Evolutionary conservation across 2,797 vertebrate genomes (phyloP), one percentile per base, ranked within the genome.

Genomic region (Aselliscus stoliczkanus): DNA sequence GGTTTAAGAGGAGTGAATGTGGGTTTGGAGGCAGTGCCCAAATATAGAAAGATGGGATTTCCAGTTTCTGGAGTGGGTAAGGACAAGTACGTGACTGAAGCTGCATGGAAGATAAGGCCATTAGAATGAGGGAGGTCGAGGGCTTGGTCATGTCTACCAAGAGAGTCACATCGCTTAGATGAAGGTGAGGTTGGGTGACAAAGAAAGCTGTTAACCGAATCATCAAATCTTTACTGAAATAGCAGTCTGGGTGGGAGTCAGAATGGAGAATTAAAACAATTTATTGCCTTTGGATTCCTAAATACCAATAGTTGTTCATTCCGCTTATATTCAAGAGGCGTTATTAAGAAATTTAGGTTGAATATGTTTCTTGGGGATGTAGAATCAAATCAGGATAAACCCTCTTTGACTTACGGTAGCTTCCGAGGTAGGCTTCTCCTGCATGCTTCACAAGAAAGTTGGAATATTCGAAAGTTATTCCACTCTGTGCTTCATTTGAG

Each of bases 401-500:
- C 23, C 21, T 86, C 29, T 8, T 90, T 67, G 21, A n/a, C 81
- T 97, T 92, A 67, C 3, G 25, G 37, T 47, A 42, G 5, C 75
- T 93, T 87, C 65, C 4, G 83, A 80, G 70, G 25, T 50, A 39
- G 70, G 37, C 42, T 39, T 65, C 60, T 88, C 37, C 56, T n/a
- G 37, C 23, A n/a, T 9, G 27, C 5, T 69, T 64, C 18, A 11
- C 44, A 60, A 60, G 39, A 23, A 85, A 88, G 29, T 70, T 7
- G 10, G n/a, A 34, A 9, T 83, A 15, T 47, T 77, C 31, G 52
- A 12, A 89, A 81, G 15, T 65, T 31, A 13, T 84, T 86, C 13
- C 79, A 75, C 42, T 70, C 54, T 72, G 82, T 39, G 60, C 5
- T 83, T 93, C 25, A 21, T 37, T 67, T 90, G 70, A 79, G 96